Evolutionary conservation across 1,140 invertebrate species (phyloP), one percentile per base, ranked within the genome.

Genomic region (Frieseomelitta varia): DNA sequence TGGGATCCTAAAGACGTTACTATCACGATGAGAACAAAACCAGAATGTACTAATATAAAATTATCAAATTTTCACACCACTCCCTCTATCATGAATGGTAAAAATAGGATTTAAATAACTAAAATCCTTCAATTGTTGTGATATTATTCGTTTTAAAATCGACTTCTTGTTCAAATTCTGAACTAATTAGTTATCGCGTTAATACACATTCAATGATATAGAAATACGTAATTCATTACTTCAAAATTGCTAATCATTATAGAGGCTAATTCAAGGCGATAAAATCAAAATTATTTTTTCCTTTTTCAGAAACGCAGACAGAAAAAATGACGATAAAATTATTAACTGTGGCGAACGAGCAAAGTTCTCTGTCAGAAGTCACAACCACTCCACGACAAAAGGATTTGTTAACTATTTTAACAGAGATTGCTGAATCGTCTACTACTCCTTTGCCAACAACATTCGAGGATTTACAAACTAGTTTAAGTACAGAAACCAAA

Each of bases 1-100:
- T 99, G 99, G 99, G 97, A 99, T 93, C 98, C 98, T 0, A 96
- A 96, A 73, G 92, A 94, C 80, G 87, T 88, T 15, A 39, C 78
- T 10, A 30, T 76, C 68, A 87, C 47, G 56, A 39, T 19, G 56
- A 86, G 34, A 51, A 6, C 21, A 27, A 85, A 81, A 51, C 34
- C 63, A 10, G 88, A 90, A 15, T 90, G 89, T 19, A 12, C 1
- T 17, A 67, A 63, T 27, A 1, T 15, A 39, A 58, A 34, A 55
- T 27, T 34, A 24, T 8, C 68, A 34, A 68, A 81, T 39, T 51
- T 69, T 55, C 6, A 39, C 56, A 65, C 75, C 24, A 58, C 17
- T 63, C 71, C 72, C 1, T 65, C 75, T 19, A 56, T 34, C 30
- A 68, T 61, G 0, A 89, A 91, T n/a, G 89, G 88, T 91, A 90